Evolutionary conservation across 2,797 vertebrate genomes (phyloP).

Genomic region (Poliocrania exsul): DNA sequence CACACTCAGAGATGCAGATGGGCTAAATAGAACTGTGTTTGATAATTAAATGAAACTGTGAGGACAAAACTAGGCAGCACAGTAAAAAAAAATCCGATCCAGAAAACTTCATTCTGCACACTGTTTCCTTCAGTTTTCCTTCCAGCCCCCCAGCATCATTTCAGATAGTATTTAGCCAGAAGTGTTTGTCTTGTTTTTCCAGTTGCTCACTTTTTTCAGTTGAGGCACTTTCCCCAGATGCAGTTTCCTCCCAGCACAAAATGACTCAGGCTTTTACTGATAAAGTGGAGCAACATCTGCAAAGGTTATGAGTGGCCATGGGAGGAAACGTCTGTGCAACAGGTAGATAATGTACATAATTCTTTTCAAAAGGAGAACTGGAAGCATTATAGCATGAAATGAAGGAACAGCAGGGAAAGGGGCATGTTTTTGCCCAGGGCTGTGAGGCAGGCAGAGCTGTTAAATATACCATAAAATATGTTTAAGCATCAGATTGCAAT

Average conservation of each 20-base stretch:
- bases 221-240: not conserved
- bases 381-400: conserved; percentile 59
- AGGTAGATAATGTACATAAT: conserved; percentile 35
- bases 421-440: conserved; percentile 18
- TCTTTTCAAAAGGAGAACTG: conserved; percentile 21
- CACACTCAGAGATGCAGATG: not conserved
- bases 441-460: not conserved
- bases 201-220: not conserved
- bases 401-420: conserved; percentile 49
- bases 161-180: not conserved
- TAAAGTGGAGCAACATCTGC: not conserved
- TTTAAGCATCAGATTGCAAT: conserved; percentile 15
- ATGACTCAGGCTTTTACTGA: not conserved
- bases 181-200: not conserved
- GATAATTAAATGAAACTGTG: not conserved
- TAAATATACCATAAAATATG: not conserved
- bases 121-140: not conserved
- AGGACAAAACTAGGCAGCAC: not conserved
- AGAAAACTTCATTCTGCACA: not conserved
- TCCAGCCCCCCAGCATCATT: not conserved
- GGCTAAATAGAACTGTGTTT: not conserved
- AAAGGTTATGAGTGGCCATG: conserved; percentile 14
- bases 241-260: not conserved
- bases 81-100: not conserved
- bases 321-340: conserved; percentile 16